Base-by-base conservation (phyloP, 1,140 invertebrate genomes). In the Carcinoscorpius rotundicauda region DNA sequence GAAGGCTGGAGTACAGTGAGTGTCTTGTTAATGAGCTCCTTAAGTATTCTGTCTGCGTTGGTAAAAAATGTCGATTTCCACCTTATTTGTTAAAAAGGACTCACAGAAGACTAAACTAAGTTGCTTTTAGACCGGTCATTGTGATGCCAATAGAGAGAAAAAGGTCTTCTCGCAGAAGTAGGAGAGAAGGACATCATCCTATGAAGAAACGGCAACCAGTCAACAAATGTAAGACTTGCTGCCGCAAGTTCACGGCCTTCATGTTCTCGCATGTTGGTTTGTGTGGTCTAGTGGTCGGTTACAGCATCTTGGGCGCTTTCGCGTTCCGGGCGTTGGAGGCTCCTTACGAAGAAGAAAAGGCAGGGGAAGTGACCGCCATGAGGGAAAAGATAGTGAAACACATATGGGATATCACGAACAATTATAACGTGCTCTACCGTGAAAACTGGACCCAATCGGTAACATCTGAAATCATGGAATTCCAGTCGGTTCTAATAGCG, bases 181-280 rank as follows among this genome's bases (percentile, higher is more conserved):
- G 29, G 29, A 29, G 29, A 29, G 29, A 29, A 29, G 29, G 29
- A 29, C 29, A 29, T 29, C 29, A 29, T 29, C 29, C 29, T 29
- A 29, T 2, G 29, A 29, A 29, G 29, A 29, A 29, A 29, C 52
- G 65, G 10, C 66, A 58, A 29, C 6, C 51, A 52, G 60, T 62
- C 62, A 51, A 60, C 49, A 84, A 85, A 72, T 81, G 87, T 70
- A 85, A 85, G 72, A 86, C 87, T 74, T 90, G 84, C 76, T 83
- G 87, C 71, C 84, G 91, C 50, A 81, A 86, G 64, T 86, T 94
- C 72, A 83, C 91, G 58, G 91, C 92, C 48, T 96, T 97, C 78
- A 83, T 96, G 77, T 97, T 97, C 79, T 94, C 90, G 74, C 93
- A 96, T 78, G 86, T 97, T 6, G 93, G 93, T 49, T 87, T 97